phyloP scores from a whole-genome alignment of 1,140 invertebrate genomes.

The Magallana ariakensis region DNA sequence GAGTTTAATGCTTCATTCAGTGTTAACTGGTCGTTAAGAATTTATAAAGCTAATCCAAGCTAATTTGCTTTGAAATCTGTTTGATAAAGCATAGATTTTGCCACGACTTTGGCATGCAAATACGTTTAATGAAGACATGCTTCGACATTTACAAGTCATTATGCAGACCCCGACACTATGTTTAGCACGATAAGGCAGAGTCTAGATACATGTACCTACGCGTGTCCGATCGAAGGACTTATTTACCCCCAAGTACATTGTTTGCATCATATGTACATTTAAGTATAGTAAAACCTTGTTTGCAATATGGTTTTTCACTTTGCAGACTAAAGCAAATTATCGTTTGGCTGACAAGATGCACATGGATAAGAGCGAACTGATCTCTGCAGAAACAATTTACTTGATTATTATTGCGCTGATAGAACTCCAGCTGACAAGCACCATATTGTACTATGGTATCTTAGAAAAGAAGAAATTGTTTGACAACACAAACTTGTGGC shows the following conservation, averaged over 20 bases:
- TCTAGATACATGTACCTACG: too few species aligned
- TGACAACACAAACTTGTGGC: not conserved
- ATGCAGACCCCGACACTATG: not conserved
- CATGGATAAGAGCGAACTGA: too few species aligned
- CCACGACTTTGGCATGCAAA: conserved; percentile 16
- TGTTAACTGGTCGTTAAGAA: conserved; percentile 36
- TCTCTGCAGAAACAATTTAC: not conserved
- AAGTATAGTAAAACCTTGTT: too few species aligned
- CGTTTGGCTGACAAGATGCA: too few species aligned
- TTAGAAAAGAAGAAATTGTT: not conserved
- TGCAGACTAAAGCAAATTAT: too few species aligned
- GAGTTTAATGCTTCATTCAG: conserved; percentile 18
- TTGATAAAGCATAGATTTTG: conserved; percentile 31
- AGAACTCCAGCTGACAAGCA: not conserved
- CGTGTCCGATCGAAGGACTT: too few species aligned
- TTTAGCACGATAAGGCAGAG: not conserved
- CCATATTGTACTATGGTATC: not conserved
- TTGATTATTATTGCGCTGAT: not conserved
- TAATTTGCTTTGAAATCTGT: conserved; percentile 36
- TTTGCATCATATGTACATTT: too few species aligned
- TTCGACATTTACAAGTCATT: conserved; percentile 31
- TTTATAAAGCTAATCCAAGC: conserved; percentile 33
- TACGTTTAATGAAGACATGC: conserved; percentile 15
- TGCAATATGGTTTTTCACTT: too few species aligned
- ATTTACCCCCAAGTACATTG: too few species aligned